phyloP scores from a whole-genome alignment of 92 coral and sea anemone species.

The Porites divaricata region DNA sequence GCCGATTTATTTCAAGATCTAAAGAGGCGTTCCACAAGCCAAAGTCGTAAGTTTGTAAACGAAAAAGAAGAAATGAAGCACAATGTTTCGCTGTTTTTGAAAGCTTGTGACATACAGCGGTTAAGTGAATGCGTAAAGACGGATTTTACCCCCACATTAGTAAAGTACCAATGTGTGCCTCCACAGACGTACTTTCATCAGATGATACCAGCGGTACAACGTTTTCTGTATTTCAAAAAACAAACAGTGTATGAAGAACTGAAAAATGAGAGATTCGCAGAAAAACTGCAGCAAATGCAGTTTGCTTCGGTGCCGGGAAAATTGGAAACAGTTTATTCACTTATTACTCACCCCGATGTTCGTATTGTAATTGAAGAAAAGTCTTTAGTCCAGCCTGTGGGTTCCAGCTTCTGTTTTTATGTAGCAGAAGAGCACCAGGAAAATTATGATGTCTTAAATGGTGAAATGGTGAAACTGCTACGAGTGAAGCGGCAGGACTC shows the following conservation, averaged over 20 bases:
- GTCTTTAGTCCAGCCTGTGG: conserved; percentile 52
- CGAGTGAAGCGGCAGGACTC: conserved; percentile 54
- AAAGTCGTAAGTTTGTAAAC: not conserved
- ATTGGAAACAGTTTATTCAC: conserved; percentile 77
- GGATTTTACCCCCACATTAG: conserved; percentile 53
- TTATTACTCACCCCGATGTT: conserved; percentile 65
- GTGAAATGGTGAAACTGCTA: conserved; percentile 70
- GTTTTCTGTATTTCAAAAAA: conserved; percentile 54
- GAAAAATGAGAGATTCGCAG: conserved; percentile 44
- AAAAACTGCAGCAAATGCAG: conserved; percentile 55
- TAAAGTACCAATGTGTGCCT: conserved; percentile 60
- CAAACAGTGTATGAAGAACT: conserved; percentile 51
- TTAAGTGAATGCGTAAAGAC: conserved; percentile 68
- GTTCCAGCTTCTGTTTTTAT: conserved; percentile 53
- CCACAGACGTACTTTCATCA: conserved; percentile 72
- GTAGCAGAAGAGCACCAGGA: conserved; percentile 64
- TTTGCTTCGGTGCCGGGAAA: conserved; percentile 71
- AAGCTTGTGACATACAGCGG: conserved; percentile 67
- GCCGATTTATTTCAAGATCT: conserved; percentile 36
- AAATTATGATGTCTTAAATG: conserved; percentile 59
- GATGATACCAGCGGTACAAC: conserved; percentile 78
- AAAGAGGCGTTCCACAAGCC: not conserved
- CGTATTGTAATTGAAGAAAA: conserved; percentile 50
- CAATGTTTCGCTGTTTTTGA: conserved; percentile 54
- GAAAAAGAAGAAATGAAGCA: conserved; percentile 37